Conservation (phyloP, 2,113 vertebrate species). For the Chloropsis hardwickii region DNA sequence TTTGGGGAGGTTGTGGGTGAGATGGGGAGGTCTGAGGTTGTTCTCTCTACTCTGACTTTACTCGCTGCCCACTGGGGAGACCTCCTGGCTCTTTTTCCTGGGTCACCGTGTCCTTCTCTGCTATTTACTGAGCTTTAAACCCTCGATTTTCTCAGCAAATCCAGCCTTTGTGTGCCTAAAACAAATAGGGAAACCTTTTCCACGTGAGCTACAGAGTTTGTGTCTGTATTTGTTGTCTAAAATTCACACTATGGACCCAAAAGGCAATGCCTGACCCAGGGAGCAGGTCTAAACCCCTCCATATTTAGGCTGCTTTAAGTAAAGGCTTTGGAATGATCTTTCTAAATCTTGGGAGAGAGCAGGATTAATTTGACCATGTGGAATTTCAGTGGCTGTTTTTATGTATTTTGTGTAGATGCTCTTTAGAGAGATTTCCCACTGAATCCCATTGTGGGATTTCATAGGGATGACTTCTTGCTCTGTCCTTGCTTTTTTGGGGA, state of each 20-base stretch:
- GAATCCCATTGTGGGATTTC: not conserved
- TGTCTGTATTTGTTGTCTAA: not conserved
- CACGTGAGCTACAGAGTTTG: rapidly evolving
- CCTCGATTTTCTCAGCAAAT: not conserved
- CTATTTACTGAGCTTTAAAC: slow-evolving; percentile 15
- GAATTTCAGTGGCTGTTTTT: not conserved
- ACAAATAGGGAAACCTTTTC: not conserved
- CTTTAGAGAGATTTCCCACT: not conserved
- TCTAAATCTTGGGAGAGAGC: not conserved
- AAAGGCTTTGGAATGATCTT: not conserved
- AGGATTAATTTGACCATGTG: not conserved
- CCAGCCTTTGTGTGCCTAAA: not conserved
- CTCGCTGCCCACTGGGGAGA: not conserved
- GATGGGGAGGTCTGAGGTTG: not conserved
- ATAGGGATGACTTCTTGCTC: not conserved
- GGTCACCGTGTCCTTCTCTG: not conserved
- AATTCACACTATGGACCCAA: not conserved
- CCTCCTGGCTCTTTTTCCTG: not conserved
- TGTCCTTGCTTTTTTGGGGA: rapidly evolving
- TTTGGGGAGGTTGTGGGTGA: not conserved
- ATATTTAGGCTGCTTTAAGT: not conserved
- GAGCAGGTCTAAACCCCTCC: rapidly evolving
- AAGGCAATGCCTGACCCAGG: not conserved
- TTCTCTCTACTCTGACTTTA: not conserved
- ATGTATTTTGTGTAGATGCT: not conserved